Percentiles rank a stretch among this genome's conserved stretches.
Conservation (phyloP, 2,113 vertebrate species). For the Columba livia region DNA sequence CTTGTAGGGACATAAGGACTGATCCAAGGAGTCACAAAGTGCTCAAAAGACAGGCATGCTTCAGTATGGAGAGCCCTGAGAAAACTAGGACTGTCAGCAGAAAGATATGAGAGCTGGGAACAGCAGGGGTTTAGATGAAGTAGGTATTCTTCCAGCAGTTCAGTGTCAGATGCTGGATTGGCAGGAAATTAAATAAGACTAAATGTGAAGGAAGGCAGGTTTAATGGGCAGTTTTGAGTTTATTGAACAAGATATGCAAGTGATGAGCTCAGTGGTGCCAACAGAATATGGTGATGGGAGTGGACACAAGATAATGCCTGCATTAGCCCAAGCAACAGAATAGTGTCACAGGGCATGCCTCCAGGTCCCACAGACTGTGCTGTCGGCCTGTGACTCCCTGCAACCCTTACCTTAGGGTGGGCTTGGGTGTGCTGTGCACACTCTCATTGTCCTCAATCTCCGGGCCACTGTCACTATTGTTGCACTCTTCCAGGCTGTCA, state of each 20-base stretch:
- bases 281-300: neutral
- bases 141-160: neutral
- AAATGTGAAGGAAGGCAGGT: neutral
- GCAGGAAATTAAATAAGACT: neutral
- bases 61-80: neutral
- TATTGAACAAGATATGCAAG: neutral
- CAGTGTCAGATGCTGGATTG: neutral
- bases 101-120: neutral
- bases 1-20: neutral
- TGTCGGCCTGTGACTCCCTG: neutral
- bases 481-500: conserved; percentile 94
- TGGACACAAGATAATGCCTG: neutral
- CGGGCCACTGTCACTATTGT: conserved; percentile 94
- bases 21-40: neutral
- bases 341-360: neutral
- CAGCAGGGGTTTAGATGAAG: neutral
- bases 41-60: neutral
- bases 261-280: neutral
- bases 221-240: neutral
- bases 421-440: conserved; percentile 96
- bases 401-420: conserved; percentile 88
- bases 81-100: neutral
- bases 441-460: conserved; percentile 97
- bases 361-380: neutral
- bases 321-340: conserved; percentile 13